Conservation (phyloP, 2,888 invertebrate genomes). For the Halictus quadricinctus region DNA sequence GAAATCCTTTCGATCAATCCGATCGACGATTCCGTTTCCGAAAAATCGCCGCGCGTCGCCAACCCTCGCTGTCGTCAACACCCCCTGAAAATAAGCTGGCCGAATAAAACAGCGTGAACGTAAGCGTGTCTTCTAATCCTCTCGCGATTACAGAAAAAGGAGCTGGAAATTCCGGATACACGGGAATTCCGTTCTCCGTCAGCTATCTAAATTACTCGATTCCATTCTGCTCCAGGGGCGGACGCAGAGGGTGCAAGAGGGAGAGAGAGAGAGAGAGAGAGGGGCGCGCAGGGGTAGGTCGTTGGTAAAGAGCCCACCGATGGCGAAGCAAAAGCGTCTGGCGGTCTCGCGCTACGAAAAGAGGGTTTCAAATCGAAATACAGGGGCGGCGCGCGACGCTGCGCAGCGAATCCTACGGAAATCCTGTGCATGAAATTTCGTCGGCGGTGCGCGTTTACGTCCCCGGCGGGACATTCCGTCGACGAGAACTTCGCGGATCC, state of each 20-base stretch:
- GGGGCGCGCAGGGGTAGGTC: neutral
- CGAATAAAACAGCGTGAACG: neutral
- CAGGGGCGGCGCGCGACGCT: neutral
- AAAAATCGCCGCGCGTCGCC: neutral
- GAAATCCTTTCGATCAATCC: no score
- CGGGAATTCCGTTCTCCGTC: neutral
- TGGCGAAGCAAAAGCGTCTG: constrained; percentile 3
- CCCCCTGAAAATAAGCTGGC: no score
- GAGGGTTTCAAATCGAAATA: constrained; percentile 37
- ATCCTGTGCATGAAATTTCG: constrained; percentile 62
- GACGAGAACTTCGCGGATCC: constrained; percentile 67
- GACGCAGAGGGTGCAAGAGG: neutral
- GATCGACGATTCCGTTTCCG: no score
- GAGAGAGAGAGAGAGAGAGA: neutral
- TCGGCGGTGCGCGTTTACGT: constrained; percentile 52
- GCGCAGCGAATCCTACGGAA: constrained; percentile 36
- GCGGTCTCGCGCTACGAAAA: neutral
- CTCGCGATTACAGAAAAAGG: neutral
- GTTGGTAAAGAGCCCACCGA: neutral
- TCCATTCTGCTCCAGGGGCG: neutral
- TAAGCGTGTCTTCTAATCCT: constrained; percentile 3
- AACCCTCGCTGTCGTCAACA: neutral
- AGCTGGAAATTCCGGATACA: neutral
- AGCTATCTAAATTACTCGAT: constrained; percentile 15
- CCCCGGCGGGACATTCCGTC: constrained; percentile 56